Conservation (phyloP, 2,797 vertebrate species). For the Hydrocynus forskahlii region DNA sequence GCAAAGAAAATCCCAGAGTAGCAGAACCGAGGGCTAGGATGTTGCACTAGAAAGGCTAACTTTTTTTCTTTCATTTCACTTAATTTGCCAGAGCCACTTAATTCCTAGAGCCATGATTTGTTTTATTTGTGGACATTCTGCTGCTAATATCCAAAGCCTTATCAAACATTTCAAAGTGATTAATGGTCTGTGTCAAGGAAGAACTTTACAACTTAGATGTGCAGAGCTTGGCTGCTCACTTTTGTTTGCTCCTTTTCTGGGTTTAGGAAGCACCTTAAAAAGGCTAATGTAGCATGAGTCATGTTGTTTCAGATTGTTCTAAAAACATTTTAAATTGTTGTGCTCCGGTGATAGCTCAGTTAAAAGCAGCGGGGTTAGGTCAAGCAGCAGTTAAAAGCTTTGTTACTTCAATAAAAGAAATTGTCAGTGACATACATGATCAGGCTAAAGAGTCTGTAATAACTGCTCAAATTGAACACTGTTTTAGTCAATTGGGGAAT, state of each 20-base stretch:
- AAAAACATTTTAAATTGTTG: too few relatives aligned
- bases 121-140: too few relatives aligned
- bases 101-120: background rate
- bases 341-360: too few relatives aligned
- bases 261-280: background rate
- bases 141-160: background rate
- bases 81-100: background rate
- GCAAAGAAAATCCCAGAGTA: background rate
- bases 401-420: too few relatives aligned
- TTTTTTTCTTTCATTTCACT: background rate
- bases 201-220: background rate
- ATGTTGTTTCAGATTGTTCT: too few relatives aligned
- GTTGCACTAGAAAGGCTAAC: background rate
- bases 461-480: too few relatives aligned
- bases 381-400: too few relatives aligned
- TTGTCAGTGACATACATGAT: background rate
- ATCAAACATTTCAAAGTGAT: slow-evolving; percentile 4
- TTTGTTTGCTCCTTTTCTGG: slow-evolving; percentile 10
- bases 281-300: background rate
- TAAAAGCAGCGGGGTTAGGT: too few relatives aligned
- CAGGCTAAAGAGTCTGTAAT: slow-evolving; percentile 13
- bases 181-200: slow-evolving; percentile 4
- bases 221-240: background rate
- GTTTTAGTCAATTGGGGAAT: too few relatives aligned
- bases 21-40: background rate